Conservation (phyloP, 1,140 invertebrate species). For the Idris sp. region DNA sequence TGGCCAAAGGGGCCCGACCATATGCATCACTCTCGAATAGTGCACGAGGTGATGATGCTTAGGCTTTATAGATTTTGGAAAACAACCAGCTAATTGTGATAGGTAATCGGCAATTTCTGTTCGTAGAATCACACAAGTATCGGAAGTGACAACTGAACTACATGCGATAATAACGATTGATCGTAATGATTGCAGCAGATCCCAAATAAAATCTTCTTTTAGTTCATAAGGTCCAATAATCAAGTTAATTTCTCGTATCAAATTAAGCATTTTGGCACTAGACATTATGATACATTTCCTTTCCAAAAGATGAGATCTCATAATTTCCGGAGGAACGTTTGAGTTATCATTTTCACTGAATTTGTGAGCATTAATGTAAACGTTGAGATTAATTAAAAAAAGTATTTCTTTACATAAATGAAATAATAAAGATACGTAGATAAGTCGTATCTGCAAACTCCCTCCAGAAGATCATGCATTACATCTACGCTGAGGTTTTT, state of each 20-base stretch:
- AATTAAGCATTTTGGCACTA: constrained; percentile 34
- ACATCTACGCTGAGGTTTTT: constrained; percentile 61
- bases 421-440: constrained; percentile 50
- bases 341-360: constrained; percentile 12
- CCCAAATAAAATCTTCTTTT: constrained; percentile 19
- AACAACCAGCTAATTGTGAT: constrained; percentile 6
- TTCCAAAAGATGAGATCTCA: constrained; percentile 12
- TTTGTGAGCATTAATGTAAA: constrained; percentile 7
- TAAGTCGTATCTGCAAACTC: constrained; percentile 63
- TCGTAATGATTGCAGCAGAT: constrained; percentile 28
- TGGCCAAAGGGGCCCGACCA: constrained; percentile 29
- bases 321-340: constrained; percentile 28
- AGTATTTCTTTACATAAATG: constrained; percentile 53
- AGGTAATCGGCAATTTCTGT: constrained; percentile 25
- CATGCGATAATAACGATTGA: constrained; percentile 16
- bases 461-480: constrained; percentile 67
- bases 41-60: constrained; percentile 50
- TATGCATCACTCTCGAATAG: constrained; percentile 32
- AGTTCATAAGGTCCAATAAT: constrained; percentile 37
- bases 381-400: constrained; percentile 62
- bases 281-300: constrained; percentile 21
- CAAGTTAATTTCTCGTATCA: constrained; percentile 36
- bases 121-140: constrained; percentile 6
- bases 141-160: constrained; percentile 6
- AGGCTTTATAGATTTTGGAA: constrained; percentile 26